A percentile compares a stretch with the other conserved stretches of the same genome.
These are phyloP conservation scores for Lasioglossum albipes DNA, from an alignment of 1,140 invertebrate genomes.

Conservation along the genomic window DNA sequence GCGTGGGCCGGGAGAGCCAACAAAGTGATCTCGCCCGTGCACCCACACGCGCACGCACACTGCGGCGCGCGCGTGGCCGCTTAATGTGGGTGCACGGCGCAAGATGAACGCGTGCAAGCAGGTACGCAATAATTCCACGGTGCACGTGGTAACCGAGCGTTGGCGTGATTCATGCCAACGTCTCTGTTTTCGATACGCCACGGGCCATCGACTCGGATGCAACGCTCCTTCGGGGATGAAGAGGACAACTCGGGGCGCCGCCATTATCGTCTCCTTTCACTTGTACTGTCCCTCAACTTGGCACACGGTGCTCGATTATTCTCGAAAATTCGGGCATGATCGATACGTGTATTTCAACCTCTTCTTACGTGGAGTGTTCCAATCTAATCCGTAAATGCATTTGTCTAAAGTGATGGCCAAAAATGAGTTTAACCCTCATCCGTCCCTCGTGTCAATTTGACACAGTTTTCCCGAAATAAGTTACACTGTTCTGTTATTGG, in stretches of 20 bases:
- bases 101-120: conserved; percentile 49
- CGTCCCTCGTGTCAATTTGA: too few species aligned
- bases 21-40: conserved; percentile 34
- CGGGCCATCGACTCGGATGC: conserved; percentile 5
- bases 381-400: too few species aligned
- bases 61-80: not conserved
- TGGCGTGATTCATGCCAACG: conserved; percentile 33
- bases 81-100: conserved; percentile 38
- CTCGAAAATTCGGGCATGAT: too few species aligned
- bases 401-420: too few species aligned
- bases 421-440: too few species aligned
- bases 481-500: too few species aligned
- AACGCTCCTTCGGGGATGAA: not conserved
- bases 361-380: too few species aligned
- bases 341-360: too few species aligned
- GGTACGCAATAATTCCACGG: conserved; percentile 54
- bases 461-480: too few species aligned
- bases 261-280: not conserved
- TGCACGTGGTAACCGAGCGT: conserved; percentile 42
- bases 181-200: conserved; percentile 37
- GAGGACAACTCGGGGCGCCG: not conserved
- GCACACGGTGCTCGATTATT: too few species aligned
- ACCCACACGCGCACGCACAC: conserved; percentile 17
- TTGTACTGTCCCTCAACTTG: too few species aligned
- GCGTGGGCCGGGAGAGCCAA: conserved; percentile 27